Conservation (phyloP, 2,113 vertebrate species). For the Zeus faber region DNA sequence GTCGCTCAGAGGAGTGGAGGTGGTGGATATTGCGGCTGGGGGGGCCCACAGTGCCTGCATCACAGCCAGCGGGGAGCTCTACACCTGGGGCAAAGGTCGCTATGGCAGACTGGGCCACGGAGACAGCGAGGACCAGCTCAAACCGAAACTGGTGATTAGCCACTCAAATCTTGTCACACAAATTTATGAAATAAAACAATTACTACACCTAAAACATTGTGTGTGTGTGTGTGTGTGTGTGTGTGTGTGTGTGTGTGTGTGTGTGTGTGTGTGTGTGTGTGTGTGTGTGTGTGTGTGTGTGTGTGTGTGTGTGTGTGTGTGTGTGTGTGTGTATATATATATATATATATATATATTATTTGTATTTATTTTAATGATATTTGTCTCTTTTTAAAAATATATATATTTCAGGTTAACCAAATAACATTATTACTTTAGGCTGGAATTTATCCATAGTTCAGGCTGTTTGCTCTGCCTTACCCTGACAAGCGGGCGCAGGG, state of each 20-base stretch:
- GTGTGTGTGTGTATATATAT: constrained; percentile 12
- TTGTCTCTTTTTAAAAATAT: too few species aligned
- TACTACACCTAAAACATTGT: too few species aligned
- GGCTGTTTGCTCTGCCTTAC: not conserved
- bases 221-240: not conserved
- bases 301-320: not conserved
- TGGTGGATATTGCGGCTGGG: constrained; percentile 93
- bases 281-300: not conserved
- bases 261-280: constrained; percentile 13
- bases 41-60: constrained; percentile 97
- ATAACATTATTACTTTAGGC: too few species aligned
- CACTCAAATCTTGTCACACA: not conserved
- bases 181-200: not conserved
- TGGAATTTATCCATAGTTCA: too few species aligned
- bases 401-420: too few species aligned
- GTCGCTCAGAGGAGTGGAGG: constrained; percentile 92
- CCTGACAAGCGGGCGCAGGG: constrained; percentile 2
- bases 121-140: constrained; percentile 96
- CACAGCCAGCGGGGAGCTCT: constrained; percentile 93
- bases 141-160: constrained; percentile 88
- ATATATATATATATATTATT: too few species aligned
- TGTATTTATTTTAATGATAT: too few species aligned
- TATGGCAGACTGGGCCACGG: constrained; percentile 95
- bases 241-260: constrained; percentile 4
- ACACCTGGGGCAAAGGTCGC: constrained; percentile 96